These are phyloP conservation scores for Leptodactylus fuscus DNA, from an alignment of 2,113 vertebrate species.

Conservation along the genomic window DNA sequence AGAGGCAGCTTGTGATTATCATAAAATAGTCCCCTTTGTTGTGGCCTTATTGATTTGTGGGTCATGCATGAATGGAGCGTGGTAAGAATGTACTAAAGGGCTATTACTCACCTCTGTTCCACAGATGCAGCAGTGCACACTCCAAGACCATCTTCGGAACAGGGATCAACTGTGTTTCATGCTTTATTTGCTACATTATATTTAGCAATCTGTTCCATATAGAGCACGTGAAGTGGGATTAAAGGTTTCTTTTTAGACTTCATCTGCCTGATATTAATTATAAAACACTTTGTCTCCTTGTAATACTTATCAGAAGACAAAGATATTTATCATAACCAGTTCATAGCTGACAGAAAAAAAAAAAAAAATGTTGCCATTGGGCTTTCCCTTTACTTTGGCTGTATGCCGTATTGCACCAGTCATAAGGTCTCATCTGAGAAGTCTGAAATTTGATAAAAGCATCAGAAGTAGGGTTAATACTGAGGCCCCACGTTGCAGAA, in stretches of 20 bases:
- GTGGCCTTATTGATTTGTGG: slow-evolving; percentile 60
- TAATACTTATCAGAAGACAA: neutral
- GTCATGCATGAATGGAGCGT: slow-evolving; percentile 50
- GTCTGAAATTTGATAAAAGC: too few relatives aligned
- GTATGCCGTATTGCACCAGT: neutral
- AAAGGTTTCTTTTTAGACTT: slow-evolving; percentile 21
- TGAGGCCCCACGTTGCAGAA: too few relatives aligned
- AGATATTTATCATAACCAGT: neutral
- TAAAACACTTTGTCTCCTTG: neutral
- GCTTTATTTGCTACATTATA: slow-evolving; percentile 38
- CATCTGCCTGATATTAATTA: neutral
- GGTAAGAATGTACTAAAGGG: slow-evolving; percentile 35
- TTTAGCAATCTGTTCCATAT: slow-evolving; percentile 19
- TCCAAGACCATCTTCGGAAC: slow-evolving; percentile 10
- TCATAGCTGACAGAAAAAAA: too few relatives aligned
- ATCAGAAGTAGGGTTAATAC: too few relatives aligned
- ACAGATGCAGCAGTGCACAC: slow-evolving; percentile 12
- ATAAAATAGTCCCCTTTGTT: slow-evolving; percentile 56
- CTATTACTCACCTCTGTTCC: slow-evolving; percentile 39
- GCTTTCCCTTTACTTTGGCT: neutral
- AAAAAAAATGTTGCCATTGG: too few relatives aligned
- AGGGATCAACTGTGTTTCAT: slow-evolving; percentile 42
- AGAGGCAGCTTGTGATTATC: slow-evolving; percentile 57
- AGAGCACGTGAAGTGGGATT: slow-evolving; percentile 22
- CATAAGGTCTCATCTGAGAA: neutral